Conservation (phyloP, 2,113 vertebrate genomes). For the Callionymus lyra region DNA sequence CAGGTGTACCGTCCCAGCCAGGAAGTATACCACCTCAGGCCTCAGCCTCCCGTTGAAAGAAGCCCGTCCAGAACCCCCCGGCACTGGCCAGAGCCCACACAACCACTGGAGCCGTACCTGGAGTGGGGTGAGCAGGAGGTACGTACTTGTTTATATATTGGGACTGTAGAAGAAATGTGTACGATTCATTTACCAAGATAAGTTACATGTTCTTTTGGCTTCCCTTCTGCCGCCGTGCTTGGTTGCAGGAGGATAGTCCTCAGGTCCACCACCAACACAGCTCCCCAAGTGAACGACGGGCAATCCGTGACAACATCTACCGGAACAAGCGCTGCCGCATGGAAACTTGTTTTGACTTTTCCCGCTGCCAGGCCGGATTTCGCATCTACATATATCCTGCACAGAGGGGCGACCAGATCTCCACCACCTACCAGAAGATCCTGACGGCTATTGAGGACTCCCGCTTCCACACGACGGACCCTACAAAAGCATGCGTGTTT, state of each 20-base stretch:
- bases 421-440: constrained; percentile 71
- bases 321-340: constrained; percentile 71
- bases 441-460: constrained; percentile 66
- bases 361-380: constrained; percentile 64
- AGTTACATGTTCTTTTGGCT: too few relatives aligned
- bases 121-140: constrained; percentile 69
- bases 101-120: constrained; percentile 59
- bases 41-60: constrained; percentile 41
- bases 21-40: constrained; percentile 24
- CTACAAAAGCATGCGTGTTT: constrained; percentile 63
- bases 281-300: constrained; percentile 61
- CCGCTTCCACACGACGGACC: constrained; percentile 65
- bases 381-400: constrained; percentile 67
- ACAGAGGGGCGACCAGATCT: constrained; percentile 56
- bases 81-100: constrained; percentile 49
- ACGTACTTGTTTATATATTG: too few relatives aligned
- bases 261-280: constrained; percentile 65
- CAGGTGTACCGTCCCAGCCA: constrained; percentile 35
- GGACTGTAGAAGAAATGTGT: too few relatives aligned
- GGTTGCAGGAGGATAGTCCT: constrained; percentile 54
- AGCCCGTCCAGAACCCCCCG: constrained; percentile 33
- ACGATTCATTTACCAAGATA: too few relatives aligned
- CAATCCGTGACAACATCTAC: constrained; percentile 67
- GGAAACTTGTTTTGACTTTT: constrained; percentile 73
- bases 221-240: too few relatives aligned